Evolutionary conservation across 1,140 invertebrate species (phyloP).

Genomic region (Lysiphlebus fabarum): DNA sequence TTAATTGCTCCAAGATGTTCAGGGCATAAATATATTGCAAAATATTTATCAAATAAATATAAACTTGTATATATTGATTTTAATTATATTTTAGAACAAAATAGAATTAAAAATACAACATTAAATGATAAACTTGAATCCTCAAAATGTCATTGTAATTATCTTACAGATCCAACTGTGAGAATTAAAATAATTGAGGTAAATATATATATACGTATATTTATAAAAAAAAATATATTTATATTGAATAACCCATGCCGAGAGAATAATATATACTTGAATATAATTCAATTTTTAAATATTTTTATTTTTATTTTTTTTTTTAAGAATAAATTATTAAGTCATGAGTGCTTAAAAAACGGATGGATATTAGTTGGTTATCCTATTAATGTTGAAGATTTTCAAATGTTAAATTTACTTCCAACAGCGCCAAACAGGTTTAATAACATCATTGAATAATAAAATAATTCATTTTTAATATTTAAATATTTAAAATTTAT

Average conservation of each 20-base stretch:
- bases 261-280: no score
- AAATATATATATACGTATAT: conserved; percentile 14
- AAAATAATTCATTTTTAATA: conserved; percentile 1
- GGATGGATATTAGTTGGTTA: conserved; percentile 64
- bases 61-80: conserved; percentile 56
- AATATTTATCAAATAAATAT: conserved; percentile 37
- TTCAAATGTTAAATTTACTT: conserved; percentile 59
- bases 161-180: conserved; percentile 50
- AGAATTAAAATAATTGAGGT: conserved; percentile 48
- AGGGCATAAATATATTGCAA: conserved; percentile 32
- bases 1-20: conserved; percentile 42
- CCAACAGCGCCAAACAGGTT: conserved; percentile 64
- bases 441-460: conserved; percentile 6
- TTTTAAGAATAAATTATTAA: conserved; percentile 35
- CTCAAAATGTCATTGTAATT: conserved; percentile 45
- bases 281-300: no score
- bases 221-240: not conserved
- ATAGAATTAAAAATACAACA: conserved; percentile 48
- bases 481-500: conserved; percentile 20
- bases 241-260: no score
- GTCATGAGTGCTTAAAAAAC: conserved; percentile 56
- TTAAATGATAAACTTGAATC: conserved; percentile 52
- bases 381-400: conserved; percentile 57
- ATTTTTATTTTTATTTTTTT: conserved; percentile 15
- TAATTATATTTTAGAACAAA: conserved; percentile 54